These are phyloP conservation scores for Pristionchus maxplancki DNA, from an alignment of 2,888 invertebrate genomes.

Conservation along the genomic window DNA sequence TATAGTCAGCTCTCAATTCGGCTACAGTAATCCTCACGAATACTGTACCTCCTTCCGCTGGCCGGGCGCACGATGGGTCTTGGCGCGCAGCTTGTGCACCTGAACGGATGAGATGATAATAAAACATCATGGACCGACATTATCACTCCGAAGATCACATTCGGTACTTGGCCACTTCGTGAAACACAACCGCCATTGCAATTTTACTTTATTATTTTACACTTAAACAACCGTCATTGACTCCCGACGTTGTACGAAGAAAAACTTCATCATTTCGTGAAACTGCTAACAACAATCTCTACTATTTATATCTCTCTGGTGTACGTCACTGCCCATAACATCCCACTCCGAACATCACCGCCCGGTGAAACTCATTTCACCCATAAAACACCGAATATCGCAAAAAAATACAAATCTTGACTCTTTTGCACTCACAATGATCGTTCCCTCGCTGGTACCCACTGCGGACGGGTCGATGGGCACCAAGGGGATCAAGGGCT, in stretches of 20 bases:
- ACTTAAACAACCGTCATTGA: too few relatives aligned
- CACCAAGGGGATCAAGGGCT: neutral
- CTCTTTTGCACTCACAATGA: neutral
- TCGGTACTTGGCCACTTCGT: neutral
- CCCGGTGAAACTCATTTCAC: too few relatives aligned
- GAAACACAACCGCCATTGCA: neutral
- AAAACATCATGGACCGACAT: too few relatives aligned
- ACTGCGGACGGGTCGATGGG: neutral
- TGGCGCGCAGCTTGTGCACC: neutral
- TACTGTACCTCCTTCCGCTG: constrained; percentile 8
- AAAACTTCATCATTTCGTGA: neutral
- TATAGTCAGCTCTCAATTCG: too few relatives aligned
- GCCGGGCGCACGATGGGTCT: neutral
- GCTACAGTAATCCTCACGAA: neutral
- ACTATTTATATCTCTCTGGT: neutral
- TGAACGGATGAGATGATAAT: too few relatives aligned
- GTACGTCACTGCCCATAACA: neutral
- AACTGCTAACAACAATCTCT: neutral
- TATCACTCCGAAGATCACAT: neutral
- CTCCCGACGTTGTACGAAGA: too few relatives aligned
- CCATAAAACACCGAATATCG: too few relatives aligned
- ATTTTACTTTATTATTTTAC: too few relatives aligned
- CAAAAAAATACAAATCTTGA: too few relatives aligned
- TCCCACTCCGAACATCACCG: neutral
- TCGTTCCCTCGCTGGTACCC: neutral